Percentiles rank a stretch among this genome's conserved stretches.
Evolutionary conservation across 2,888 invertebrate species (phyloP).

Genomic region (Polydrusus pterygomalis): DNA sequence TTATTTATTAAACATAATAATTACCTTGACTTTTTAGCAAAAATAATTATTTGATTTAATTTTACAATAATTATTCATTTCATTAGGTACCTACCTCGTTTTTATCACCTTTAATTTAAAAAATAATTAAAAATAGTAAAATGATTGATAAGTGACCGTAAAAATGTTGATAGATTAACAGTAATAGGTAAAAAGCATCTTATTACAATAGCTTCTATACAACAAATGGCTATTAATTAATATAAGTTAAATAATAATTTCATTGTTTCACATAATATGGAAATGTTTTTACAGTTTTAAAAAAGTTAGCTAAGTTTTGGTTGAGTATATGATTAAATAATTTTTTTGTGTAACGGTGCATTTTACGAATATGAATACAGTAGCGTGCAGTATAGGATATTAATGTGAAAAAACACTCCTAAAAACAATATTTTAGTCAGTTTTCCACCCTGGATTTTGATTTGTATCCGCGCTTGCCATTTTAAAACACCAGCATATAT

Average conservation of each 20-base stretch:
- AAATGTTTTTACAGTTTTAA: neutral
- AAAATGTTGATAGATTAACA: neutral
- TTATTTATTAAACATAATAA: too few relatives aligned
- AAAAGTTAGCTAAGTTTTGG: neutral
- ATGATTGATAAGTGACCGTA: neutral
- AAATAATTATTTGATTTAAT: neutral
- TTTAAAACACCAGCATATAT: too few relatives aligned
- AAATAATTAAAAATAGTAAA: neutral
- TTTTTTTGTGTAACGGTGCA: too few relatives aligned
- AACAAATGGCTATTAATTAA: neutral
- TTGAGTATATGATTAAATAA: too few relatives aligned
- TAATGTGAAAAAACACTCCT: too few relatives aligned
- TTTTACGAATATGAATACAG: too few relatives aligned
- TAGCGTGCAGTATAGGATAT: too few relatives aligned
- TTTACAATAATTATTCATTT: neutral
- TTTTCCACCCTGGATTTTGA: too few relatives aligned
- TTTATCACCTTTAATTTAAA: neutral
- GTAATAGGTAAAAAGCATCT: neutral
- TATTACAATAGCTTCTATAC: neutral
- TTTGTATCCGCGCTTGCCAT: too few relatives aligned
- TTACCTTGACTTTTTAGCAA: too few relatives aligned
- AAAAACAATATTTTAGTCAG: too few relatives aligned
- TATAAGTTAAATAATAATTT: neutral
- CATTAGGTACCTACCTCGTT: too few relatives aligned
- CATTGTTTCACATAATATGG: neutral